Base-by-base conservation (phyloP, 2,888 invertebrate species). In the Pristionchus entomophagus region DNA sequence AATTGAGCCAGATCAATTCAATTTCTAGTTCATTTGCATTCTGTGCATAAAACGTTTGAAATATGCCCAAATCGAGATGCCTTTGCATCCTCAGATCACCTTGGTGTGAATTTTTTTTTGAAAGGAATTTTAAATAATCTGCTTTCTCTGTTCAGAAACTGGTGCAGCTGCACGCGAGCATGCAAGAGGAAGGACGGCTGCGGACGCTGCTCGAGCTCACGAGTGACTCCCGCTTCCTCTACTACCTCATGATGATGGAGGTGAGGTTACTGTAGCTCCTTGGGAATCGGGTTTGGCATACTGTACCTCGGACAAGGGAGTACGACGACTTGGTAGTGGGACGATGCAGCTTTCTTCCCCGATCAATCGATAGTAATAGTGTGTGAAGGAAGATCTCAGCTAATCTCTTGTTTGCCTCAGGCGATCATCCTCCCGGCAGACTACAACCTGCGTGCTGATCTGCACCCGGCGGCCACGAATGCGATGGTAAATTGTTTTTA, bases 181-280 rank as follows among this genome's bases (percentile, higher is more conserved):
- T 78, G 29, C 8, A 5, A 2, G 49, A 78, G 8, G 17, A 22
- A 12, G 14, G 8, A 12, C 45, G 49, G n/a, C 19, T 78, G 49
- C 45, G 26, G 17, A 14, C 45, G 22, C 45, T 78, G 5, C 78
- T 78, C 8, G 38, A 22, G 32, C 26, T 49, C 10, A 29, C 45
- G 3, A 49, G 49, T 6, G 49, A 78, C 26, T 14, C 45, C n/a
- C 45, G 78, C 19, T 78, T 78, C 78, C 49, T 78, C 49, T 78
- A 78, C 26, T 5, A 78, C 17, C 22, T 78, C 14, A 45, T 78
- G 49, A 78, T 78, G 78, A 14, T 78, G 3, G 78, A 78, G 78
- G 78, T 49, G 49, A 78, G 78, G n/a, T 5, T 12, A 62, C 14
- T 3, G 32, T 45, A 45, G 6, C 45, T 45, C 45, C 8, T 45